These are phyloP conservation scores for Strix uralensis DNA, from an alignment of 2,113 vertebrate genomes.

Conservation along the genomic window DNA sequence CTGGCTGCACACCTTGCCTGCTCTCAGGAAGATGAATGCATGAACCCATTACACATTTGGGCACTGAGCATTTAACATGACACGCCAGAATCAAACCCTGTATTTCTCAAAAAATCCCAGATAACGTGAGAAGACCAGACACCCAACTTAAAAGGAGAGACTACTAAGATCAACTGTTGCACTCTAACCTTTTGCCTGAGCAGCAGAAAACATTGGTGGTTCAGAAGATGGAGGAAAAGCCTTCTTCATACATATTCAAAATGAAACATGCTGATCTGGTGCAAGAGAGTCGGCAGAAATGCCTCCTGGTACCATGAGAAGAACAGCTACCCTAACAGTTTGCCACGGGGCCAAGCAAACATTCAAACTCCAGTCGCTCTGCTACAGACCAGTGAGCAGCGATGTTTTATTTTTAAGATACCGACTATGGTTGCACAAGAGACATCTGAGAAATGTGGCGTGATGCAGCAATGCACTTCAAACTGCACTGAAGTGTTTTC, in stretches of 20 bases:
- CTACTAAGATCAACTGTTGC: not conserved
- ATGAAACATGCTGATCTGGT: accelerated
- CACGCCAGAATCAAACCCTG: not conserved
- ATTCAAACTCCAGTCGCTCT: not conserved
- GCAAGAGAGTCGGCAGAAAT: not conserved
- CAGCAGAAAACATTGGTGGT: not conserved
- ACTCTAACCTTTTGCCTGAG: not conserved
- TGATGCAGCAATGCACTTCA: slow-evolving; percentile 13
- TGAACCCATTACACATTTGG: not conserved
- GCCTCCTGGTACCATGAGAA: not conserved
- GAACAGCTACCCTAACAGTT: not conserved
- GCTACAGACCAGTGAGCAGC: not conserved
- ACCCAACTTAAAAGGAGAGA: not conserved
- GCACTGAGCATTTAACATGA: not conserved
- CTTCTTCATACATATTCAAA: not conserved
- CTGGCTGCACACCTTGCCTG: not conserved
- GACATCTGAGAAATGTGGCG: not conserved
- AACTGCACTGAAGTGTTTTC: not conserved
- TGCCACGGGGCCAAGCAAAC: not conserved
- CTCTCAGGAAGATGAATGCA: not conserved
- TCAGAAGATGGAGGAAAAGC: not conserved
- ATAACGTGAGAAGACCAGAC: not conserved
- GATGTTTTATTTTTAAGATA: not conserved
- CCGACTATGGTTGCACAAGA: not conserved
- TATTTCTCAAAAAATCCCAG: not conserved